Conservation (phyloP, 2,113 vertebrate genomes). For the Physeter macrocephalus region DNA sequence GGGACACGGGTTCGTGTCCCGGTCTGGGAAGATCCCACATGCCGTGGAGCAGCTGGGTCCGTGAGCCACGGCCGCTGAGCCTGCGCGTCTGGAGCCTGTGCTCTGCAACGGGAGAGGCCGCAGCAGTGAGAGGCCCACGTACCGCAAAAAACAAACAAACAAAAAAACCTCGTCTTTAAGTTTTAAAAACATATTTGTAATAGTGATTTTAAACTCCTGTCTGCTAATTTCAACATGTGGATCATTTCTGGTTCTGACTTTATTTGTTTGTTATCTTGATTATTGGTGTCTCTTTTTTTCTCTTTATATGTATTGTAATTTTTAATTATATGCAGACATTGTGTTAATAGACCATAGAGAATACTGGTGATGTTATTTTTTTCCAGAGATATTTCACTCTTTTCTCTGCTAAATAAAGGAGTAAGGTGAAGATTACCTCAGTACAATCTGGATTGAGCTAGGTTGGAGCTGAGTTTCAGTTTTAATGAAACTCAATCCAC, state of each 20-base stretch:
- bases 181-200: neutral
- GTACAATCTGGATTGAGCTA: neutral
- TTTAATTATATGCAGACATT: neutral
- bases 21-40: too few relatives aligned
- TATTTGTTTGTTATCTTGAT: neutral
- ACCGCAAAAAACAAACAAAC: too few relatives aligned
- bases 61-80: too few relatives aligned
- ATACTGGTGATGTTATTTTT: neutral
- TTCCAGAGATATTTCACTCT: neutral
- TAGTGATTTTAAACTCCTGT: neutral
- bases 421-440: neutral
- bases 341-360: neutral
- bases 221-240: neutral
- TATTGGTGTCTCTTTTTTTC: neutral
- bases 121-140: too few relatives aligned
- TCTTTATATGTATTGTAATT: neutral
- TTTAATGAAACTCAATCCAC: neutral
- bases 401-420: neutral
- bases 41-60: too few relatives aligned
- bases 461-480: neutral
- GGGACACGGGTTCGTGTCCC: too few relatives aligned
- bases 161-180: neutral
- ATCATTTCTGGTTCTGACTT: neutral
- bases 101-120: too few relatives aligned
- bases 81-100: too few relatives aligned